Evolutionary conservation across 2,888 invertebrate genomes (phyloP).

Genomic region (Taphrorychus bicolor): DNA sequence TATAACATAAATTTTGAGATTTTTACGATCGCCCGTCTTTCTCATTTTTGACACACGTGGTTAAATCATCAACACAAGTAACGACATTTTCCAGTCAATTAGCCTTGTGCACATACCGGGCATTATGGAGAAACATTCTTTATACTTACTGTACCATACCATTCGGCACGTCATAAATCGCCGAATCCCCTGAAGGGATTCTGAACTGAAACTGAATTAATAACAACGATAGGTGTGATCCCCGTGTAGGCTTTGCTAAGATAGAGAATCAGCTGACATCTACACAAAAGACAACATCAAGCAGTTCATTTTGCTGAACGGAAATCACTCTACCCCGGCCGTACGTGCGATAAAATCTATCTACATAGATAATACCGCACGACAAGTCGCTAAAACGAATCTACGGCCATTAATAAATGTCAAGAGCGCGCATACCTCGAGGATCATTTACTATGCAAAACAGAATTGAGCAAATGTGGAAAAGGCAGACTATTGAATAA

Average conservation of each 20-base stretch:
- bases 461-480: conserved; percentile 13
- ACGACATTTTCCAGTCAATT: background rate
- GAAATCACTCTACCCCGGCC: background rate
- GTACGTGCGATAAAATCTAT: background rate
- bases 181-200: background rate
- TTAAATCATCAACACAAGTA: background rate
- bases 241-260: background rate
- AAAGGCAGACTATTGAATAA: conserved; percentile 16
- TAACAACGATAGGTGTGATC: background rate
- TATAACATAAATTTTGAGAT: too few species aligned
- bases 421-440: background rate
- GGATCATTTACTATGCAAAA: conserved; percentile 17
- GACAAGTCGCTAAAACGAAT: background rate
- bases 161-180: background rate
- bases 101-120: background rate
- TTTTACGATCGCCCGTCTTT: too few species aligned
- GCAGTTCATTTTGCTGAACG: background rate
- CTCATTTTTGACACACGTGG: too few species aligned
- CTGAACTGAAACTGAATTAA: background rate
- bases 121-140: background rate
- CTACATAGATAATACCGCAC: background rate
- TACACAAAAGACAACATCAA: conserved; percentile 1
- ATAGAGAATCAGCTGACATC: background rate
- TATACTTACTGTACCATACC: background rate
- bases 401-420: background rate